These are phyloP conservation scores for Ageneiosus marmoratus DNA, from an alignment of 2,113 vertebrate species.

Conservation along the genomic window DNA sequence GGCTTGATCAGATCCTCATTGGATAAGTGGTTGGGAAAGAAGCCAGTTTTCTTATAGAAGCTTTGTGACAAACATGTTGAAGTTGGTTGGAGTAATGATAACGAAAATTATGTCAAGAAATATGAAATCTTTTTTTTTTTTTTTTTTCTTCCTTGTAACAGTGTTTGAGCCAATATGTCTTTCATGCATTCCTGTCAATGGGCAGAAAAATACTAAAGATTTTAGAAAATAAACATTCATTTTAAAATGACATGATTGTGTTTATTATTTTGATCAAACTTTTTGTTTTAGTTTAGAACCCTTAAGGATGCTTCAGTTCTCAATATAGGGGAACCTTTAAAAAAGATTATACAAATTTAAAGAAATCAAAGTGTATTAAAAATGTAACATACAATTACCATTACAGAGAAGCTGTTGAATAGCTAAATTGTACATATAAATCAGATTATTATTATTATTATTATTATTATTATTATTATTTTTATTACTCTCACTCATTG, in stretches of 20 bases:
- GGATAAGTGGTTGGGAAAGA: background rate
- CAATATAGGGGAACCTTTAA: background rate
- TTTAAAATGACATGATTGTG: conserved; percentile 42
- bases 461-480: too few species aligned
- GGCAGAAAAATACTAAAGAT: conserved; percentile 91
- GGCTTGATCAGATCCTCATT: conserved; percentile 2
- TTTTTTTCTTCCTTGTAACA: conserved; percentile 92
- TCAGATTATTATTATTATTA: too few species aligned
- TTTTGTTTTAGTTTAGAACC: background rate
- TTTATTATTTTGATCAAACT: background rate
- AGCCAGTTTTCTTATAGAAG: conserved; percentile 62
- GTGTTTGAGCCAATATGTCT: conserved; percentile 96
- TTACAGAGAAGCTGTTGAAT: background rate
- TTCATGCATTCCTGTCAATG: conserved; percentile 95
- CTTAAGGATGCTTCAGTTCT: too few species aligned
- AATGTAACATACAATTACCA: background rate
- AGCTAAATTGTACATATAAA: too few species aligned
- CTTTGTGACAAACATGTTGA: conserved; percentile 71
- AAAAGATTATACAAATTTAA: background rate
- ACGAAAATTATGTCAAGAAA: conserved; percentile 62
- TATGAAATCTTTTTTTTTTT: conserved; percentile 83
- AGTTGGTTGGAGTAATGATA: conserved; percentile 24
- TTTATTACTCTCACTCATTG: too few species aligned
- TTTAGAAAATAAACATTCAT: conserved; percentile 81
- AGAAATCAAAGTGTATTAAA: background rate